Conservation (phyloP, 2,797 vertebrate genomes). For the Percopsis omiscomaycus region DNA sequence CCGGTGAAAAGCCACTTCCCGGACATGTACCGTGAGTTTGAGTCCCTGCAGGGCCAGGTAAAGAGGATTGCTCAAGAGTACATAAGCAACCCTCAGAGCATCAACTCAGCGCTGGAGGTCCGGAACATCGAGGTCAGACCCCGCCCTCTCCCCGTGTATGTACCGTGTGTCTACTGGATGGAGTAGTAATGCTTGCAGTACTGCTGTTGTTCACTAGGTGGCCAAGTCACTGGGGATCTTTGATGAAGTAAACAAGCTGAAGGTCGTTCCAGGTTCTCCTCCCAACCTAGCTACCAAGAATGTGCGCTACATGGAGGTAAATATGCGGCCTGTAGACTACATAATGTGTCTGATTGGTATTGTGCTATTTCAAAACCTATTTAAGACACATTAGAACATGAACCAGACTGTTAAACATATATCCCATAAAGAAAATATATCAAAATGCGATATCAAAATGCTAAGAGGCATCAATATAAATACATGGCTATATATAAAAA, state of each 20-base stretch:
- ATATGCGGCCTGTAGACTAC: not conserved
- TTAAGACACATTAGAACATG: no score
- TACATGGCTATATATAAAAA: no score
- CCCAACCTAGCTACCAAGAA: conserved; percentile 55
- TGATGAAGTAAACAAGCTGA: conserved; percentile 74
- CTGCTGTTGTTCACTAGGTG: conserved; percentile 71
- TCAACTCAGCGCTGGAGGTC: conserved; percentile 81
- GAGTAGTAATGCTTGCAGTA: not conserved
- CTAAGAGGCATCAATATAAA: no score
- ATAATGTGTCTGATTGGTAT: not conserved
- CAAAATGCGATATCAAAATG: no score
- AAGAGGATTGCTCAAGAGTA: conserved; percentile 88
- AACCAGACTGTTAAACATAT: no score
- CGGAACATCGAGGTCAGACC: conserved; percentile 80
- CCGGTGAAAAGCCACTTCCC: conserved; percentile 81
- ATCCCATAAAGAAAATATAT: no score
- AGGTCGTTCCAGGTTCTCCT: conserved; percentile 50
- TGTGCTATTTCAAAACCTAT: no score
- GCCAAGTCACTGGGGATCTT: conserved; percentile 87
- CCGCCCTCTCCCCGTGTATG: not conserved
- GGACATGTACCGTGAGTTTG: conserved; percentile 90
- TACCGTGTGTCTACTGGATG: not conserved
- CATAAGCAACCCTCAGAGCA: conserved; percentile 72
- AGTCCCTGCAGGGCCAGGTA: conserved; percentile 86
- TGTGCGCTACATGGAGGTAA: conserved; percentile 77